Evolutionary conservation across 2,113 vertebrate species (phyloP), one percentile per base, ranked within the genome.

Genomic region (Centrocercus urophasianus): DNA sequence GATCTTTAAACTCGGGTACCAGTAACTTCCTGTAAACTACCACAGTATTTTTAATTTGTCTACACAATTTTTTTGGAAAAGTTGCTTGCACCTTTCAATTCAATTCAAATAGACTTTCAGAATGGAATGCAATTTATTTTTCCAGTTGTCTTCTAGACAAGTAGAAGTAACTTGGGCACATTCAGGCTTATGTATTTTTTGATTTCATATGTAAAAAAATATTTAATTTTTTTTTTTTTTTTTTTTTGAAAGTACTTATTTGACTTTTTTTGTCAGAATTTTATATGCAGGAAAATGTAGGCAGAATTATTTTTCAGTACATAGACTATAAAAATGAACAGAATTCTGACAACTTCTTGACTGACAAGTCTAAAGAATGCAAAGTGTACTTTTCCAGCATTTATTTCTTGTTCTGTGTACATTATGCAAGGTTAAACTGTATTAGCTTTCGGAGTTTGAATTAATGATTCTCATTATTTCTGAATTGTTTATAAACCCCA

Each of bases 381-480:
- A 25, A 38, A 36, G 18, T 57, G 4, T 66, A 8, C 57, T 94
- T 87, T 75, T 12, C 21, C 50, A 80, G 34, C 8, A 74, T 30
- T 8, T 76, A 36, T 71, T 42, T 78, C 12, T 25, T 73, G 16
- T 61, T 91, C 42, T 25, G 6, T 59, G 30, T 83, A 82, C 25
- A 11, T 94, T 93, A 69, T 56, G 30, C 43, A 74, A 59, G 56
- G n/a, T 93, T 74, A 87, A 88, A 57, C 34, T 76, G 6, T 61
- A 50, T 83, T 93, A 91, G 52, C 7, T 85, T 75, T 83, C 67
- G 45, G 74, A 75, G 13, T 85, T 74, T 0, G 2, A 48, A 22
- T 38, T 90, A 96, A 90, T 89, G 42, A 70, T 81, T 83, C 60
- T 89, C 17, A 70, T 92, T 81, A 82, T 92, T 95, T 88, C 59